Evolutionary conservation across 2,113 vertebrate genomes (phyloP), one percentile per base, ranked within the genome.

Genomic region (Australoheros scitulus): DNA sequence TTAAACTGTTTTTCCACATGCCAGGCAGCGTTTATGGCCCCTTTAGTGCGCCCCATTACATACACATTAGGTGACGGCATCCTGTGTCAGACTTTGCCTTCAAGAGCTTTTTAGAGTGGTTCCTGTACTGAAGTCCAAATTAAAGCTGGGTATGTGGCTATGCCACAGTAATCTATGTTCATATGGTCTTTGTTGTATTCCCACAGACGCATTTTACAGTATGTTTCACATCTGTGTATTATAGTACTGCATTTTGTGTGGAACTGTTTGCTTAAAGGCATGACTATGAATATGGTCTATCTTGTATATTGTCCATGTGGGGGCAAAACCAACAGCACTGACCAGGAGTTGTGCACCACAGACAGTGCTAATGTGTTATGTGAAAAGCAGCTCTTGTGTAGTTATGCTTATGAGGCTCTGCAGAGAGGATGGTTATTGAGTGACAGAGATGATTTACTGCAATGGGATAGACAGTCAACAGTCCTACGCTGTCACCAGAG

Each of bases 401-500:
- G 91, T 92, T 86, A 82, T 79, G 89, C 88, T 95, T 93, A 94
- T 93, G 92, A 95, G 89, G 79, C 77, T 77, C 82, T 17, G 87
- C 81, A 79, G 87, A 75, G 78, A 78, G 72, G 80, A 87, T 76
- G 80, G 81, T 57, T 81, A 90, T 65, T 89, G 88, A 89, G 76
- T 91, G 90, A 89, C 92, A 93, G 87, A 80, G 70, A 77, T 82
- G 89, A 94, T 94, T 93, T 92, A 90, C 58, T 7, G 63, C 55
- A 34, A 47, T 80, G 91, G 87, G 89, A 90, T 77, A 87, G 88
- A 88, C 83, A 76, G 87, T 91, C 84, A 65, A 17, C 80, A 20
- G 47, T 22, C 18, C 24, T 43, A 41, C 79, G 18, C 80, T 68
- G 36, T 86, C 55, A 59, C 29, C 22, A 50, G 32, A 74, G 14